Evolutionary conservation across 1,140 invertebrate species (phyloP).

Genomic region (Hyles vespertilio): DNA sequence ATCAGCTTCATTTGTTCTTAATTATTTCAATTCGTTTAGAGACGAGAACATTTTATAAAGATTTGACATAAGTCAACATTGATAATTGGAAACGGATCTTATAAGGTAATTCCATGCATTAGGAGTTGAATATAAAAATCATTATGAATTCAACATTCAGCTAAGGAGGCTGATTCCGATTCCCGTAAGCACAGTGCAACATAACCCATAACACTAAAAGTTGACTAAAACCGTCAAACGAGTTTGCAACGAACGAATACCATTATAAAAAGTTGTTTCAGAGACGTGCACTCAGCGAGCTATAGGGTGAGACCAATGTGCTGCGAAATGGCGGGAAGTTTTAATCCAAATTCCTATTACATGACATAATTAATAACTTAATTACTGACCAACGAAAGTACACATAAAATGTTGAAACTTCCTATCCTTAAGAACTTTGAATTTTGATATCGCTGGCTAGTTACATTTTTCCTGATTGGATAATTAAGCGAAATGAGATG

Average conservation of each 20-base stretch:
- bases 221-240: slow-evolving; percentile 68
- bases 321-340: slow-evolving; percentile 19
- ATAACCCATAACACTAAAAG: slow-evolving; percentile 65
- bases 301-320: slow-evolving; percentile 9
- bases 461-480: no score
- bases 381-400: no score
- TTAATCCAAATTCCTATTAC: not conserved
- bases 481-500: no score
- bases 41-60: no score
- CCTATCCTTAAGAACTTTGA: no score
- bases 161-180: slow-evolving; percentile 21
- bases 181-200: slow-evolving; percentile 50
- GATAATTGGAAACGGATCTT: no score
- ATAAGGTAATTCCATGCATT: not conserved
- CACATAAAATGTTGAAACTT: no score
- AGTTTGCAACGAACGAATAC: slow-evolving; percentile 66
- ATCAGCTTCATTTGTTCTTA: no score
- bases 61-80: no score
- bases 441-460: no score
- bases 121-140: not conserved
- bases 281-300: slow-evolving; percentile 31
- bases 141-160: slow-evolving; percentile 14
- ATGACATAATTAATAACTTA: no score
- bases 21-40: no score
- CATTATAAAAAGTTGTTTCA: slow-evolving; percentile 69